Conservation (phyloP, 2,113 vertebrate genomes). For the Balaenoptera acutorostrata region DNA sequence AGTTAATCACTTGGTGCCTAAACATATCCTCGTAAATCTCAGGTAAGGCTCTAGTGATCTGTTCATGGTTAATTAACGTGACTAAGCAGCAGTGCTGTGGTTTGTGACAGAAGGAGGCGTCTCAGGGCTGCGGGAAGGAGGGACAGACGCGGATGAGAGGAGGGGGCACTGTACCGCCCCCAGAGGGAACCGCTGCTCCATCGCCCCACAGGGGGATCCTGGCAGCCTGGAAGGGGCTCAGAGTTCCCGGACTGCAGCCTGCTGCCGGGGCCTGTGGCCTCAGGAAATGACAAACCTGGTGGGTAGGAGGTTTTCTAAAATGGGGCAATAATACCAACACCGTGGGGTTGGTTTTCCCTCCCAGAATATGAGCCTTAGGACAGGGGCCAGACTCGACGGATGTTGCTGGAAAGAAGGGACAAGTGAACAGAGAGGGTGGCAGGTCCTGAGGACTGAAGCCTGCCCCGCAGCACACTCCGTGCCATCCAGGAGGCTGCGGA, state of each 20-base stretch:
- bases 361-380: neutral
- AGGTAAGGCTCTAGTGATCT: neutral
- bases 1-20: neutral
- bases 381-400: neutral
- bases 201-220: neutral
- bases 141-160: rapidly evolving
- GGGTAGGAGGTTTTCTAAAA: neutral
- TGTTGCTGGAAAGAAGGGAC: neutral
- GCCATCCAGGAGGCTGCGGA: rapidly evolving
- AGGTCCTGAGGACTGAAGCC: rapidly evolving
- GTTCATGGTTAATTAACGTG: rapidly evolving
- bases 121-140: neutral
- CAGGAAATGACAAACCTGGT: neutral
- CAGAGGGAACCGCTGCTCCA: neutral
- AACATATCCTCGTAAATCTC: neutral
- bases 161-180: neutral
- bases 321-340: neutral
- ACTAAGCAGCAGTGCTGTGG: rapidly evolving
- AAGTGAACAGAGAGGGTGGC: neutral
- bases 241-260: neutral
- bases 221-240: neutral
- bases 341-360: neutral
- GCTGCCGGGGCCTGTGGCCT: rapidly evolving
- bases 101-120: rapidly evolving
- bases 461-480: rapidly evolving